Conservation (phyloP, 2,888 invertebrate species). For the Resseliella maxima region DNA sequence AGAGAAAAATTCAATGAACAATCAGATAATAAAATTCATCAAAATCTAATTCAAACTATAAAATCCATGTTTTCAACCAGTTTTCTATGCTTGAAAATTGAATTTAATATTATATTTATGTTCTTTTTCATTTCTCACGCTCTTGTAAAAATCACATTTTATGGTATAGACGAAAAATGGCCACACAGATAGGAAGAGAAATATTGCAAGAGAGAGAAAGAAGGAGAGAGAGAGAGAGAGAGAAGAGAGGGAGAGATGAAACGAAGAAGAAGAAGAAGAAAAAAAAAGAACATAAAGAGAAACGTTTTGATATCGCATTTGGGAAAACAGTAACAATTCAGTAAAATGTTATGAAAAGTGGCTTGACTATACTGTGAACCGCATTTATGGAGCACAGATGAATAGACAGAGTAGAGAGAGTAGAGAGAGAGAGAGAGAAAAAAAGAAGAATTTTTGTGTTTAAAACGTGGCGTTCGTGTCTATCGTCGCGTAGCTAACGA, state of each 20-base stretch:
- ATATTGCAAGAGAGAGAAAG: too few species aligned
- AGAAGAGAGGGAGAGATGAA: too few species aligned
- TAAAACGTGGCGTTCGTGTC: not conserved
- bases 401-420: too few species aligned
- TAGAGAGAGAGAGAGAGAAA: too few species aligned
- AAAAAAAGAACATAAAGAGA: too few species aligned
- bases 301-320: not conserved
- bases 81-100: not conserved
- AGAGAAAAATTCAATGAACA: constrained; percentile 1
- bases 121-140: not conserved
- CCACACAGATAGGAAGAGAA: too few species aligned
- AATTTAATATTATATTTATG: constrained; percentile 31
- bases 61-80: not conserved
- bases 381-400: too few species aligned
- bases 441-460: not conserved
- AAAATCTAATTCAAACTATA: constrained; percentile 31
- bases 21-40: constrained; percentile 4
- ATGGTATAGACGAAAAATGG: too few species aligned
- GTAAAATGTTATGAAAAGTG: not conserved
- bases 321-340: not conserved
- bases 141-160: not conserved
- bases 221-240: too few species aligned
- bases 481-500: not conserved
- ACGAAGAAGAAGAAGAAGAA: too few species aligned
- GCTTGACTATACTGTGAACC: not conserved